Percentiles rank a stretch among this genome's conserved stretches.
Evolutionary conservation across 2,113 vertebrate species (phyloP).

Genomic region (Recurvirostra avosetta): DNA sequence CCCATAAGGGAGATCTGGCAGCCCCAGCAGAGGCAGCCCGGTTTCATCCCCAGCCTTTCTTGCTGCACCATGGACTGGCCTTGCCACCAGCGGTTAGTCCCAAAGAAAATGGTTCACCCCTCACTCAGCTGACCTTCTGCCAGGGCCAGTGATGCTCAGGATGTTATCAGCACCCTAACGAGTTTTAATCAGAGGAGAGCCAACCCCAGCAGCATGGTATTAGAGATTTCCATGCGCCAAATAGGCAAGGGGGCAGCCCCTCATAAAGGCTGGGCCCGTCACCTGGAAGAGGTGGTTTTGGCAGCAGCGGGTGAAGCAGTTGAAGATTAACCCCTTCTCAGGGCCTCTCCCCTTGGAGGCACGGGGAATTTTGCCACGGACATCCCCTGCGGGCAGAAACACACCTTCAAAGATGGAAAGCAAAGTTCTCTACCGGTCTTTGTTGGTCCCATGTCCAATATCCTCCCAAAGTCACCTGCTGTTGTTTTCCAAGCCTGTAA

Average conservation of each 20-base stretch:
- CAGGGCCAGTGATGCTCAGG: neutral
- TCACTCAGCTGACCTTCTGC: neutral
- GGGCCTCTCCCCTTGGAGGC: neutral
- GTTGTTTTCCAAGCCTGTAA: neutral
- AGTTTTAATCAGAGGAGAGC: neutral
- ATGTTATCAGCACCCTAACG: neutral
- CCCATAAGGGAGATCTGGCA: neutral
- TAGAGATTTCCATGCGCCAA: neutral
- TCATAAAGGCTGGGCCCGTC: neutral
- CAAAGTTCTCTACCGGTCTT: neutral
- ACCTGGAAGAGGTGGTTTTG: neutral
- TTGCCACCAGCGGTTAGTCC: neutral
- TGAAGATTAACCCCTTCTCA: neutral
- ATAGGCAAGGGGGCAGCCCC: rapidly evolving
- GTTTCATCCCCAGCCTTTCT: neutral
- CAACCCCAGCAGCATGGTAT: neutral
- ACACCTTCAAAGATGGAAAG: neutral
- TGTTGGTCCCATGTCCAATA: no score
- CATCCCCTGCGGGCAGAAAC: neutral
- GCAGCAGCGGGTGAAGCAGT: neutral
- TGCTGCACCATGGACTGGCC: neutral
- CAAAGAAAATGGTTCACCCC: neutral
- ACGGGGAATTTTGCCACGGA: neutral
- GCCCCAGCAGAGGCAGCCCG: neutral
- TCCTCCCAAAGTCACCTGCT: neutral